These are phyloP conservation scores for Tupaia chinensis DNA, from an alignment of 2,113 vertebrate genomes.

Conservation along the genomic window DNA sequence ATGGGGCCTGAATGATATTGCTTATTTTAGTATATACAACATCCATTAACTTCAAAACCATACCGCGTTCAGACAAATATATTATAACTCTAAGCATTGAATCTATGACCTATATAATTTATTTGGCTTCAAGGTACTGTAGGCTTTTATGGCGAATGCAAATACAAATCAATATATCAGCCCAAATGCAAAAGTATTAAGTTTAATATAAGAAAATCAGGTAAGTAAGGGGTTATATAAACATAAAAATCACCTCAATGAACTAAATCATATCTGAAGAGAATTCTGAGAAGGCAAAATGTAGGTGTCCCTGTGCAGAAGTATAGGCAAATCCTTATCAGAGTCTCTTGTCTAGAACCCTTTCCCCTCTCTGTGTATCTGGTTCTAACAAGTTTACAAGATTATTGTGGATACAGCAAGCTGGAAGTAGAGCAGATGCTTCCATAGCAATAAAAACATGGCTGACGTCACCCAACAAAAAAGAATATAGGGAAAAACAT, in stretches of 20 bases:
- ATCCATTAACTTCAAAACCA: slow-evolving; percentile 52
- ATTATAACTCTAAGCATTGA: slow-evolving; percentile 26
- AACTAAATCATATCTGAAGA: background rate
- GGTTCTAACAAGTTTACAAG: background rate
- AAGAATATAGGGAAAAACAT: background rate
- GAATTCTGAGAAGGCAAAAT: background rate
- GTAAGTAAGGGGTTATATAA: slow-evolving; percentile 4
- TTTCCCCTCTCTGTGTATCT: background rate
- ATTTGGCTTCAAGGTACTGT: slow-evolving; percentile 22
- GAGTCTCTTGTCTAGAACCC: background rate
- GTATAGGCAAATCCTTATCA: background rate
- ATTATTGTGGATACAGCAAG: background rate
- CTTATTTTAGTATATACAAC: slow-evolving; percentile 73
- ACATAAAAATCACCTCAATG: background rate
- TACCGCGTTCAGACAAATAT: slow-evolving; percentile 38
- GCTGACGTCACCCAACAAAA: background rate
- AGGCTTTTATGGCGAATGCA: slow-evolving; percentile 10
- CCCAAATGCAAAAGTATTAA: slow-evolving; percentile 27
- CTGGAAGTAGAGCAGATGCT: background rate
- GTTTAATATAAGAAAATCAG: slow-evolving; percentile 45
- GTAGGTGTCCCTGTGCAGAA: background rate
- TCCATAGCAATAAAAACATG: background rate
- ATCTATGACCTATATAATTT: slow-evolving; percentile 37
- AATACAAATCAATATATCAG: background rate
- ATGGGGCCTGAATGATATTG: slow-evolving; percentile 71